Evolutionary conservation across 2,888 invertebrate genomes (phyloP).

Genomic region (Drosophila rubida): DNA sequence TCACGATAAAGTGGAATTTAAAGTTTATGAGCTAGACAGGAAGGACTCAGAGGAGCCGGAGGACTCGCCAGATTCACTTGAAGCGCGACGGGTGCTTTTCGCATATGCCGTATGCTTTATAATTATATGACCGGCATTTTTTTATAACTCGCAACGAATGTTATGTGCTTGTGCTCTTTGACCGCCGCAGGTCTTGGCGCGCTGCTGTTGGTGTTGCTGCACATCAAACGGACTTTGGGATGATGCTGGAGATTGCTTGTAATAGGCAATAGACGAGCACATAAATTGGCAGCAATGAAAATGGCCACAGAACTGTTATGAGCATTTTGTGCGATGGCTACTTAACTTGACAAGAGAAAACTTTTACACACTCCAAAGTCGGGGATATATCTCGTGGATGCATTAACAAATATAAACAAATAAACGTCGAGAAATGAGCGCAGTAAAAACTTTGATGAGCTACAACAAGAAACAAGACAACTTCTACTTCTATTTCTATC

Average conservation of each 20-base stretch:
- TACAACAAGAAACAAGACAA: not conserved
- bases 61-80: conserved; percentile 25
- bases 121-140: conserved; percentile 67
- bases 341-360: conserved; percentile 12
- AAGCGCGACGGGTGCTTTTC: conserved; percentile 20
- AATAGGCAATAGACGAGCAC: conserved; percentile 56
- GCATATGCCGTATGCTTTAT: conserved; percentile 54
- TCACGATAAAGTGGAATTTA: conserved; percentile 73
- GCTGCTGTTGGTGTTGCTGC: not conserved
- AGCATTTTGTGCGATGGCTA: conserved; percentile 1
- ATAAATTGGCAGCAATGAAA: conserved; percentile 44
- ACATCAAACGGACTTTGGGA: conserved; percentile 17
- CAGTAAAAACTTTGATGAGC: not conserved
- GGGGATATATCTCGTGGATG: conserved; percentile 1
- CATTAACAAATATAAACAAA: conserved; percentile 9
- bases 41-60: conserved; percentile 24
- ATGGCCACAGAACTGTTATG: conserved; percentile 23
- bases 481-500: not conserved
- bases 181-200: conserved; percentile 33
- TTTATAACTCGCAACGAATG: conserved; percentile 60
- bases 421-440: not conserved
- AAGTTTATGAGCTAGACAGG: conserved; percentile 72
- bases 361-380: not conserved
- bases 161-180: conserved; percentile 47
- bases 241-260: conserved; percentile 46